Evolutionary conservation across 2,113 vertebrate species (phyloP), one percentile per base, ranked within the genome.

Genomic region (Hypocryptadius cinnamomeus): DNA sequence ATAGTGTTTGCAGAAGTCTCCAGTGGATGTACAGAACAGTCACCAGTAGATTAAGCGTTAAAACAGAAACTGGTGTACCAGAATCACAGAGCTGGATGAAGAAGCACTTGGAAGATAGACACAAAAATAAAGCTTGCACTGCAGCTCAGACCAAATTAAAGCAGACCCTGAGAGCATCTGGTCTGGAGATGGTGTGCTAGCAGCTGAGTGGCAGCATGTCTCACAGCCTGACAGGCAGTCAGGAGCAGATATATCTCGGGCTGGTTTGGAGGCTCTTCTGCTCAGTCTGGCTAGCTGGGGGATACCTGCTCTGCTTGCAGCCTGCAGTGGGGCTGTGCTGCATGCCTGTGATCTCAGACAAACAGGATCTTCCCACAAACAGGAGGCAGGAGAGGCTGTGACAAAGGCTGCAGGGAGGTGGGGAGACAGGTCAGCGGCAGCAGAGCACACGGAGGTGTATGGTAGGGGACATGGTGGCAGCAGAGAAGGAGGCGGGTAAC

Each of bases 141-240:
- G 35, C 24, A 69, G 53, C 65, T 89, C 77, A 76, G 90, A 68
- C 16, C n/a, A 68, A 86, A 90, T 83, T 39, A 59, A 80, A 86
- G 64, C 33, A 66, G 74, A 24, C 45, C 45, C 1, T 7, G 33
- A 40, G 50, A 88, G 79, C 90, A 93, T 88, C 92, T 96, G 96
- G 60, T 83, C 18, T 59, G 79, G 90, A 78, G 79, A 80, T 80
- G 92, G 71, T 93, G 56, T 44, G 76, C 76, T 86, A 74, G 93
- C 90, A 86, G 90, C 72, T 88, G 93, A 96, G 82, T 78, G 92
- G 72, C 94, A 93, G 85, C 79, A 1, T 0, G 30, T 77, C 76
- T 83, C 56, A 9, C 35, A 28, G 50, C 37, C 57, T 73, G 93
- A 79, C 85, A 65, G 84, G 74, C 53, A 79, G 39, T 8, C 57